Percentiles rank a stretch among this genome's conserved stretches.
These are phyloP conservation scores for Phenganax marumi DNA, from an alignment of 92 coral and sea anemone genomes.

Conservation along the genomic window DNA sequence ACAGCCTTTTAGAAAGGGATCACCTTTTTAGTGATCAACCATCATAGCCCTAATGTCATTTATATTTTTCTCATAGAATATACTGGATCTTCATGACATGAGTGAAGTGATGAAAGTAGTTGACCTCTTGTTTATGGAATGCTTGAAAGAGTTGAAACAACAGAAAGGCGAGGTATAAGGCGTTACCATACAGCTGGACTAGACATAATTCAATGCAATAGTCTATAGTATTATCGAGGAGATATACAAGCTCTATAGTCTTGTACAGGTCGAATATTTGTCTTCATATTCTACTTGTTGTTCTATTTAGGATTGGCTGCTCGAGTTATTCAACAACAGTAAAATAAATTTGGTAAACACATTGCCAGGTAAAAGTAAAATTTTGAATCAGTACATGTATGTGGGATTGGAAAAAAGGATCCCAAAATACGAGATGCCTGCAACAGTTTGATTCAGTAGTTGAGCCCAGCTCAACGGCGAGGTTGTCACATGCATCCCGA, in stretches of 20 bases:
- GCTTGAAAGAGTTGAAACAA: slow-evolving; percentile 77
- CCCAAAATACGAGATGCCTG: too few relatives aligned
- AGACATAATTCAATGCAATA: not conserved
- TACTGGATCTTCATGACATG: slow-evolving; percentile 61
- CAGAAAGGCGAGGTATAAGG: slow-evolving; percentile 78
- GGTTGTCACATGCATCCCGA: too few relatives aligned
- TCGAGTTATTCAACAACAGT: slow-evolving; percentile 64
- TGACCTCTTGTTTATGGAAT: slow-evolving; percentile 64
- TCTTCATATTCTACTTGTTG: not conserved
- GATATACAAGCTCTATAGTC: not conserved
- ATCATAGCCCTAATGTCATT: too few relatives aligned
- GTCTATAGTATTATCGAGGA: too few relatives aligned
- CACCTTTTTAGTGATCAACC: too few relatives aligned
- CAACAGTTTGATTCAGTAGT: too few relatives aligned
- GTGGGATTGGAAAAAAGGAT: too few relatives aligned
- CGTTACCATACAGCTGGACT: not conserved
- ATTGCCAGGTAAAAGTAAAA: slow-evolving; percentile 60
- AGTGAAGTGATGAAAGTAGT: slow-evolving; percentile 67
- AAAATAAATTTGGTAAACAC: slow-evolving; percentile 71
- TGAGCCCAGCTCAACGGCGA: too few relatives aligned
- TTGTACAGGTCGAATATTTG: not conserved
- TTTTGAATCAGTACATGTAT: too few relatives aligned
- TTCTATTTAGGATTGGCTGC: slow-evolving; percentile 78
- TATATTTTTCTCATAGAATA: slow-evolving; percentile 50
- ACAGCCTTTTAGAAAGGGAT: too few relatives aligned